Evolutionary conservation across 2,888 invertebrate species (phyloP), one percentile per base, ranked within the genome.

Genomic region (Melanophora roralis): DNA sequence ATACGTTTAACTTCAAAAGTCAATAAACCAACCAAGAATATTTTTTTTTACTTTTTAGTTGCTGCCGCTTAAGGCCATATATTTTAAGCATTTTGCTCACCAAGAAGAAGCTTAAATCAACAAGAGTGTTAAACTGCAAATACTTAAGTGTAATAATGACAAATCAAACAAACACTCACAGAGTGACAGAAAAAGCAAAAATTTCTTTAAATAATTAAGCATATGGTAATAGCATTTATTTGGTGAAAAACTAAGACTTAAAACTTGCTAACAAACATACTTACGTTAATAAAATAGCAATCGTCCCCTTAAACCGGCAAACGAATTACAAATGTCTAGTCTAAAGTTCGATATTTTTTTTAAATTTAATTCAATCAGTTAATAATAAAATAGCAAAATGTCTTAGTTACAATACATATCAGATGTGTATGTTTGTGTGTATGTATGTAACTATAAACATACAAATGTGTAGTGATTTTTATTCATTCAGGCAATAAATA

Each of bases 401-500:
- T 62, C 34, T 62, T 51, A 72, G 45, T 62, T 53, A 36, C 27
- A 49, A 69, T 60, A 49, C 19, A 60, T 68, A n/a, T n/a, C n/a
- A n/a, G n/a, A n/a, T n/a, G n/a, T n/a, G n/a, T 67, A 21, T 43
- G 23, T 40, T n/a, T n/a, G n/a, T n/a, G n/a, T n/a, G n/a, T n/a
- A n/a, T n/a, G n/a, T n/a, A n/a, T n/a, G n/a, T n/a, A n/a, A n/a
- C n/a, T n/a, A n/a, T n/a, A n/a, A n/a, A n/a, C n/a, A n/a, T n/a
- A n/a, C n/a, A n/a, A n/a, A n/a, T 51, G 53, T 69, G 60, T 43
- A 12, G 49, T 40, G 69, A 75, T 80, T 65, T 76, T 76, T 53
- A 76, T 76, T 62, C 59, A 76, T 68, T 80, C 76, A 68, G 65
- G 76, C 79, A 76, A 72, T 67, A 72, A 71, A 67, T 62, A 62